Evolutionary conservation across 2,113 vertebrate species (phyloP).

Genomic region (Bucco capensis): DNA sequence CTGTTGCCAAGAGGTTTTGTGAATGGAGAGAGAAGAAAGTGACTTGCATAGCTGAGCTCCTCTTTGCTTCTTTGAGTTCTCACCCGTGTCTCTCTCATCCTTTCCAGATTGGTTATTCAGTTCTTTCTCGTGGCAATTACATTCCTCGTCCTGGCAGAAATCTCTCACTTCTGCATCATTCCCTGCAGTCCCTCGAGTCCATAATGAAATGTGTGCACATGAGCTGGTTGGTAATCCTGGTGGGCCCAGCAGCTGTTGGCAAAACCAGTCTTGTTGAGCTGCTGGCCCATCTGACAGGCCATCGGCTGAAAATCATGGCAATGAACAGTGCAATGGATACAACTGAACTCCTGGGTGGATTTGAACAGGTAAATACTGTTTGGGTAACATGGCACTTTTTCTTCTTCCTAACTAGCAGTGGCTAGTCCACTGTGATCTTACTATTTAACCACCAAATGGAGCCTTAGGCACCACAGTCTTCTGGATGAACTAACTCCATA

Average conservation of each 20-base stretch:
- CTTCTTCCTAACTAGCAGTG: neutral
- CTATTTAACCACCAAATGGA: neutral
- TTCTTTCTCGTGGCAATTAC: conserved; percentile 84
- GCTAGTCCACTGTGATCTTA: neutral
- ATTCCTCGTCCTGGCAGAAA: conserved; percentile 74
- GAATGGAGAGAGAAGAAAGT: neutral
- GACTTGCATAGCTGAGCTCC: neutral
- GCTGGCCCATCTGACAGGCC: conserved; percentile 89
- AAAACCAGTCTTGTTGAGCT: conserved; percentile 92
- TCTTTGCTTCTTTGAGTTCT: neutral
- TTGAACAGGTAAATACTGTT: conserved; percentile 85
- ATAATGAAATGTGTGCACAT: conserved; percentile 97
- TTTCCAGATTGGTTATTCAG: conserved; percentile 88
- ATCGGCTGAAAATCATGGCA: conserved; percentile 88
- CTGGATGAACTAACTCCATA: neutral
- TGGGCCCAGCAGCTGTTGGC: conserved; percentile 88
- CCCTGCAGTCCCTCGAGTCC: conserved; percentile 85
- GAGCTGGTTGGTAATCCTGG: conserved; percentile 96
- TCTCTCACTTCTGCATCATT: conserved; percentile 87
- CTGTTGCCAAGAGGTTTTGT: neutral
- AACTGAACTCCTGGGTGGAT: conserved; percentile 93
- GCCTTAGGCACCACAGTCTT: neutral
- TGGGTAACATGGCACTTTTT: neutral
- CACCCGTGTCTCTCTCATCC: neutral
- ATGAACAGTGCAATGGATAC: conserved; percentile 98